Conservation (phyloP, 2,113 vertebrate species). For the Rhinogobius similis region DNA sequence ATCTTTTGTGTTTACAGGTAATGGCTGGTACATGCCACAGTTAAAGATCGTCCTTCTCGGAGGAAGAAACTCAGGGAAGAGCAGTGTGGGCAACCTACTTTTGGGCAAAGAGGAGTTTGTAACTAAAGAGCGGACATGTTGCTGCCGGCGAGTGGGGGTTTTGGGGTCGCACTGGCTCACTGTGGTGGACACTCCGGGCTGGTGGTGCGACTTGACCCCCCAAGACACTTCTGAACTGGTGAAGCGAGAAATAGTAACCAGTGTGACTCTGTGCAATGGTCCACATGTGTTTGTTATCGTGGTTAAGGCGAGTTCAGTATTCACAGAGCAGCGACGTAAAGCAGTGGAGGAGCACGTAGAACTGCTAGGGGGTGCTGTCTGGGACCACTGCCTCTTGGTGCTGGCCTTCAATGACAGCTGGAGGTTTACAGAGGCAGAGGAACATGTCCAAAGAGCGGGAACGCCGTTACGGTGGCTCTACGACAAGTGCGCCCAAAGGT, state of each 20-base stretch:
- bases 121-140: conserved; percentile 63
- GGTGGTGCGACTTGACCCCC: conserved; percentile 69
- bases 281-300: conserved; percentile 69
- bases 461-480: conserved; percentile 51
- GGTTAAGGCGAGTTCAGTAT: conserved; percentile 56
- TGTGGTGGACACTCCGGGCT: conserved; percentile 75
- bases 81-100: conserved; percentile 63
- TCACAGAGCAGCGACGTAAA: conserved; percentile 52
- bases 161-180: conserved; percentile 46
- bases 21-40: conserved; percentile 21
- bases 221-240: conserved; percentile 58
- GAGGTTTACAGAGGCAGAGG: neutral
- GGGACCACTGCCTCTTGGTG: conserved; percentile 67
- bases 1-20: conserved; percentile 18
- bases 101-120: conserved; percentile 70
- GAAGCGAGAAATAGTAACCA: conserved; percentile 61
- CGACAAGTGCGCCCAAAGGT: conserved; percentile 58
- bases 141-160: conserved; percentile 49
- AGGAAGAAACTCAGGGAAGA: conserved; percentile 74
- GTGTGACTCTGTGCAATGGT: conserved; percentile 63
- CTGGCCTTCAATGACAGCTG: conserved; percentile 34
- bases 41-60: conserved; percentile 70
- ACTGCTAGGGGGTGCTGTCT: conserved; percentile 64
- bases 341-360: conserved; percentile 70
- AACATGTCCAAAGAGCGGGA: conserved; percentile 14